Base-by-base conservation (phyloP, 2,888 invertebrate species). In the Troides aeacus region DNA sequence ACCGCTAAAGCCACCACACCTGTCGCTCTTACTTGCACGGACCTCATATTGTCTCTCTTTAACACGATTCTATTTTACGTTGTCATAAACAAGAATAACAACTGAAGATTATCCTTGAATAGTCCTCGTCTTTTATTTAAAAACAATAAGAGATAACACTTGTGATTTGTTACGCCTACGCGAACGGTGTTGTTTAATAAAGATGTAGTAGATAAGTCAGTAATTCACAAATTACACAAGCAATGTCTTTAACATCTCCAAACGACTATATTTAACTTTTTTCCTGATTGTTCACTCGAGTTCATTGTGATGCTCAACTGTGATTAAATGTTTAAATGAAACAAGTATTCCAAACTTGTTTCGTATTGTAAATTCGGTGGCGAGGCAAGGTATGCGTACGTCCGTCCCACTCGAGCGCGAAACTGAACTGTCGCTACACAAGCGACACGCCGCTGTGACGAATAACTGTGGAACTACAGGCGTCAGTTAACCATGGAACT, bases 21-120 rank as follows among this genome's bases (percentile, higher is more conserved):
- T 92, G 92, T 91, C 90, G 84, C 87, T 85, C 89, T 82, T 78
- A 78, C 84, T 75, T 84, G 86, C 73, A 82, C 81, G 78, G 83
- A 83, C 85, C 81, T 87, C 92, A 91, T 92, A 75, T 88, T 89
- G 90, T 92, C 92, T 88, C 90, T 90, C 84, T 92, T 87, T 78
- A 84, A 87, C 90, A 80, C 85, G 79, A 81, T 82, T 81, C 79
- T 79, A 76, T 79, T 79, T 79, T 81, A 83, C 83, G 87, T 84
- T 83, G 84, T 84, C 79, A 80, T 82, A 84, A 81, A 87, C 86
- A 81, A 86, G 85, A 80, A 79, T 84, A 85, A 85, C 86, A 83
- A 88, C 86, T 82, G 81, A 80, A 83, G 85, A 81, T 82, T 72
- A 72, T 76, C 73, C 78, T 78, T 80, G 79, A 86, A 86, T 86